Evolutionary conservation across 2,888 invertebrate genomes (phyloP).

Genomic region (Ecliptopera silaceata): DNA sequence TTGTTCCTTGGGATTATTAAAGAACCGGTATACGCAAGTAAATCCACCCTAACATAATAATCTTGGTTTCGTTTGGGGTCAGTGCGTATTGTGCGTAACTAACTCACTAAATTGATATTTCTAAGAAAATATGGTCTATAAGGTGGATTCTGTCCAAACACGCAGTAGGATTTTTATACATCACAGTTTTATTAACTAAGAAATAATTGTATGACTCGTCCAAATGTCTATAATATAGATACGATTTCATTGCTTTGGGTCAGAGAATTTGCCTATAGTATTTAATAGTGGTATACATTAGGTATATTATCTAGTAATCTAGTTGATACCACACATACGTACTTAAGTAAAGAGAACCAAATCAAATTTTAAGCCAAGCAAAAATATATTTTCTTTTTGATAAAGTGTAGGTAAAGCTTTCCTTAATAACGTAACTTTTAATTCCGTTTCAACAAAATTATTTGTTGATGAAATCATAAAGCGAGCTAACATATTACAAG

Average conservation of each 20-base stretch:
- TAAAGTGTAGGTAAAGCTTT: too few relatives aligned
- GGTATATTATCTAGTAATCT: neutral
- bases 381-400: too few relatives aligned
- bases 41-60: constrained; percentile 1
- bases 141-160: neutral
- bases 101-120: neutral
- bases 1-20: neutral
- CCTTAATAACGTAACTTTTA: neutral
- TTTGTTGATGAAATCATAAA: constrained; percentile 12
- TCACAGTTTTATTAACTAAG: constrained; percentile 1
- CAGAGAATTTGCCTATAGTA: constrained; percentile 8
- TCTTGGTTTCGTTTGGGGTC: constrained; percentile 1
- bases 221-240: constrained; percentile 11
- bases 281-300: neutral
- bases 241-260: constrained; percentile 9
- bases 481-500: constrained; percentile 27
- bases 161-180: constrained; percentile 1
- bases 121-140: neutral
- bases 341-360: too few relatives aligned
- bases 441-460: constrained; percentile 2
- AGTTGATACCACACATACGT: too few relatives aligned
- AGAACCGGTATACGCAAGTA: neutral
- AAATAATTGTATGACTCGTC: constrained; percentile 7
- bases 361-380: too few relatives aligned
- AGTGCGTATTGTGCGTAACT: constrained; percentile 11